Conservation (phyloP, 53 echinoderm and acorn worm species). For the Crossaster papposus region DNA sequence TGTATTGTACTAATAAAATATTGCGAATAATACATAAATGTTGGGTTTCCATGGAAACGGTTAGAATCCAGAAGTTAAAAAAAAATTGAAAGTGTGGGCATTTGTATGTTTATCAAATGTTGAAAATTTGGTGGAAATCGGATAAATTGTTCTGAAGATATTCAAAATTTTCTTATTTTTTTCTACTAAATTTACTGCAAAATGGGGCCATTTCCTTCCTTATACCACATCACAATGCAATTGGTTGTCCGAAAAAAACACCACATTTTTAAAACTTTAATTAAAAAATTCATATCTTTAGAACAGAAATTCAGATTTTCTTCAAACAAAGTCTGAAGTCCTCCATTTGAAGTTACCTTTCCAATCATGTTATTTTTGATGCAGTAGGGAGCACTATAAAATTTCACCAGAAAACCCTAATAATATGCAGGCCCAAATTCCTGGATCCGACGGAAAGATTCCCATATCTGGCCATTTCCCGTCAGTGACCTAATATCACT, state of each 20-base stretch:
- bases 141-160: too few relatives aligned
- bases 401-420: conserved; percentile 1
- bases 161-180: background rate
- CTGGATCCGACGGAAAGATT: too few relatives aligned
- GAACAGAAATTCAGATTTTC: background rate
- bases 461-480: too few relatives aligned
- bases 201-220: background rate
- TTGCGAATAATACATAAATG: too few relatives aligned
- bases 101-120: background rate
- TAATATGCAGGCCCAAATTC: too few relatives aligned
- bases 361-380: conserved; percentile 13
- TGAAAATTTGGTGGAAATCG: background rate
- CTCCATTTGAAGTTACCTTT: conserved; percentile 1
- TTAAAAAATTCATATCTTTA: background rate
- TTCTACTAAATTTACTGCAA: background rate
- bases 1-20: too few relatives aligned
- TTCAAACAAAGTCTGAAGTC: conserved; percentile 7
- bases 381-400: conserved; percentile 17
- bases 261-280: background rate
- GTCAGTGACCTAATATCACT: too few relatives aligned
- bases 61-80: background rate
- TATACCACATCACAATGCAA: background rate
- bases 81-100: background rate
- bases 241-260: too few relatives aligned
- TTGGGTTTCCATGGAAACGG: conserved; percentile 9